phyloP scores from a whole-genome alignment of 2,797 vertebrate genomes.

The Eulemur coronatus region DNA sequence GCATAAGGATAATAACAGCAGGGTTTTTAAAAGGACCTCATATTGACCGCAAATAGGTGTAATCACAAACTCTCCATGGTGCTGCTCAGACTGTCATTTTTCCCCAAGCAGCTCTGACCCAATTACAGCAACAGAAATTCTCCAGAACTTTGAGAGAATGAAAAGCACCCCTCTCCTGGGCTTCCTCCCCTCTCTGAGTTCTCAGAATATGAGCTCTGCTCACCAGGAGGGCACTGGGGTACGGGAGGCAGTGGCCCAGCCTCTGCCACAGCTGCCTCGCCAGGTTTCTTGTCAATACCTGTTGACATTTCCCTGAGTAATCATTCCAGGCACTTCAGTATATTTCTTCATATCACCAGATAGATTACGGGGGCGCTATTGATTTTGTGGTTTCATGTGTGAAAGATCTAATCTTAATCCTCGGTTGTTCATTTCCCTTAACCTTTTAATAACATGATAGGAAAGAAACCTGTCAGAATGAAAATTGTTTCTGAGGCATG shows the following conservation, averaged over 20 bases:
- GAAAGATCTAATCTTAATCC: conserved; percentile 79
- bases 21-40: not conserved
- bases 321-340: conserved; percentile 29
- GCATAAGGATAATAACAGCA: not conserved
- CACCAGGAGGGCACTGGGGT: not conserved
- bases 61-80: not conserved
- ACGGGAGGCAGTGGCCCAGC: not conserved
- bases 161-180: not conserved
- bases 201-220: not conserved
- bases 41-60: not conserved
- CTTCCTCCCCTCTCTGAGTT: no score
- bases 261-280: not conserved
- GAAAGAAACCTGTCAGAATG: conserved; percentile 60
- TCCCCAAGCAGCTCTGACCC: conserved; percentile 43
- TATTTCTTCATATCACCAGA: conserved; percentile 61
- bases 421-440: conserved; percentile 74
- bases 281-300: conserved; percentile 67
- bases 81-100: not conserved
- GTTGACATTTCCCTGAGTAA: conserved; percentile 75
- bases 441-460: conserved; percentile 76
- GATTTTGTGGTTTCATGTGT: conserved; percentile 80
- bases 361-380: conserved; percentile 65
- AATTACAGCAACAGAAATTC: not conserved
- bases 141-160: conserved; percentile 15
- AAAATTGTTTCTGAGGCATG: conserved; percentile 64